These are phyloP conservation scores for Zaprionus taronus DNA, from an alignment of 1,140 invertebrate species.

Conservation along the genomic window DNA sequence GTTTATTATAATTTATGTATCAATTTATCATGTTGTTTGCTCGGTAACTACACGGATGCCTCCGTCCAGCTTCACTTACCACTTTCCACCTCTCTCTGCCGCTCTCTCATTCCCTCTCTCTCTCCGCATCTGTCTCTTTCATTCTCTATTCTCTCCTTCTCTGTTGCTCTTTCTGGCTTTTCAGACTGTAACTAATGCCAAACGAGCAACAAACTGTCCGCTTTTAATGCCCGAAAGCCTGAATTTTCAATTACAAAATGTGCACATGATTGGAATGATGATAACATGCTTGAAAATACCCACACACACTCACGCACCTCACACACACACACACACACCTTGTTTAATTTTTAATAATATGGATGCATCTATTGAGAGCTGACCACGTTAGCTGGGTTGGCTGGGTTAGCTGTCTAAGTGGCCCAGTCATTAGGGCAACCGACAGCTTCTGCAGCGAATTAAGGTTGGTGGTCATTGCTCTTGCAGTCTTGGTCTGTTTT, in stretches of 20 bases:
- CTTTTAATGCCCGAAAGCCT: conserved; percentile 63
- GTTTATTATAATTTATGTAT: conserved; percentile 81
- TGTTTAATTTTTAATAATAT: conserved; percentile 65
- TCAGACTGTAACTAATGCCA: conserved; percentile 56
- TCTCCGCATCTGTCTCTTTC: not conserved
- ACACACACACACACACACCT: conserved; percentile 7
- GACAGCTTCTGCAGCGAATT: not conserved
- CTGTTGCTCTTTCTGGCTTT: not conserved
- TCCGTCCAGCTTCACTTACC: conserved; percentile 15
- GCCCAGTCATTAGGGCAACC: not conserved
- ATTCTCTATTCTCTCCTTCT: not conserved
- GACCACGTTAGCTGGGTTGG: not conserved
- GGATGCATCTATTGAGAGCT: conserved; percentile 32
- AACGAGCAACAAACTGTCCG: conserved; percentile 60
- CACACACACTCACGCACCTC: not conserved
- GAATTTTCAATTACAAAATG: conserved; percentile 76
- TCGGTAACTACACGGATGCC: conserved; percentile 23
- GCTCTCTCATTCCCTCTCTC: not conserved
- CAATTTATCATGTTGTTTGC: conserved; percentile 71
- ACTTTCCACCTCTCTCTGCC: not conserved
- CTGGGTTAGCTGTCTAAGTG: conserved; percentile 1
- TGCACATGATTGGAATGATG: conserved; percentile 57
- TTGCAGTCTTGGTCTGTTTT: not conserved
- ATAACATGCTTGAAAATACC: conserved; percentile 41
- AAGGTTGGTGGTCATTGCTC: not conserved